Evolutionary conservation across 2,113 vertebrate species (phyloP).

Genomic region (Notothenia coriiceps): DNA sequence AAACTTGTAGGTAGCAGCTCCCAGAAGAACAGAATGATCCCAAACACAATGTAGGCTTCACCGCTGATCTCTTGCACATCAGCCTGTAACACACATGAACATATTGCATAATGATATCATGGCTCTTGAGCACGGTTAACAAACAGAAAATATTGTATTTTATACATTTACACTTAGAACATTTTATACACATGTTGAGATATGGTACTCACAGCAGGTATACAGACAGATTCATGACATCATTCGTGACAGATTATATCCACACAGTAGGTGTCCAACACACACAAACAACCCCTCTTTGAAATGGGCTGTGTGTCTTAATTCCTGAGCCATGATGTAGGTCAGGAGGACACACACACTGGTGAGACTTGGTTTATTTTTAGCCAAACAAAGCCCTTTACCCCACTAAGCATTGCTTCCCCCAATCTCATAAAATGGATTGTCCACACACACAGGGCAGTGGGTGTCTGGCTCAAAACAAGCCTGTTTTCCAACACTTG

Average conservation of each 20-base stretch:
- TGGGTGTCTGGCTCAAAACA: neutral
- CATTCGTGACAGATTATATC: constrained; percentile 29
- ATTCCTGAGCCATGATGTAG: constrained; percentile 69
- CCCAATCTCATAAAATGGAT: constrained; percentile 66
- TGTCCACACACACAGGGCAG: neutral
- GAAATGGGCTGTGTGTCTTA: constrained; percentile 37
- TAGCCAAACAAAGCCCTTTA: constrained; percentile 80
- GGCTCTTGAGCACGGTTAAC: neutral
- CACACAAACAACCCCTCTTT: constrained; percentile 18
- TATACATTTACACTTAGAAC: neutral
- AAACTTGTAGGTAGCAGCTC: constrained; percentile 94
- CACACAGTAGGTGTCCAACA: neutral
- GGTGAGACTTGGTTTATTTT: constrained; percentile 67
- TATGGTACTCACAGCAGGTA: constrained; percentile 16
- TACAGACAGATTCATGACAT: constrained; percentile 28
- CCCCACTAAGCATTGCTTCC: constrained; percentile 54
- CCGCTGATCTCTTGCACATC: constrained; percentile 86
- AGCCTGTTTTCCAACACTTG: neutral
- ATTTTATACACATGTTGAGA: neutral
- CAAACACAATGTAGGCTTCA: constrained; percentile 92
- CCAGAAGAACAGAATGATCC: constrained; percentile 95
- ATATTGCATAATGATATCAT: neutral
- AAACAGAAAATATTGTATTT: neutral
- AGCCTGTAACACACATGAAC: constrained; percentile 79
- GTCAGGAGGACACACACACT: constrained; percentile 58